Evolutionary conservation across 64 coral and sea anemone genomes (phyloP), one percentile per base, ranked within the genome.

Genomic region (Dendrophyllia cribrosa): DNA sequence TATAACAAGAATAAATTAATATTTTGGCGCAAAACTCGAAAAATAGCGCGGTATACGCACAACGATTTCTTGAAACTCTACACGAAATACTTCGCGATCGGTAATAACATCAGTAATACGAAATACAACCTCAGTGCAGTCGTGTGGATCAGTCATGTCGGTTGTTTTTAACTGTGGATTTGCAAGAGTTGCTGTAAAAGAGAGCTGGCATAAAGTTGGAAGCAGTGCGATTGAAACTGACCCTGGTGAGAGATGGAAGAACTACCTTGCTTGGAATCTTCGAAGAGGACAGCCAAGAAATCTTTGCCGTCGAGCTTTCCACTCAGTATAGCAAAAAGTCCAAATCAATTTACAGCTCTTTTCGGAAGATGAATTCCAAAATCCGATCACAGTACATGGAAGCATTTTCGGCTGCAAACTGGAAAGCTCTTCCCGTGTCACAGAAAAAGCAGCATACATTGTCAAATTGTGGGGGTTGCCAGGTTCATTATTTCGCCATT

Each of bases 311-410:
- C 11, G 25, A 70, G 22, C n/a, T n/a, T 6, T 19, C 63, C 15
- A 66, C 63, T 66, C n/a, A n/a, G n/a, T 66, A 16, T 19, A 19
- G 15, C 1, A 66, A 66, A 19, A 66, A 66, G 16, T 66, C 13
- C 20, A 43, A 26, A 70, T 21, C 20, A 70, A 22, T 4, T 70
- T 70, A 70, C 20, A 70, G 67, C 67, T 70, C 67, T 70, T 70
- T 70, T 23, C 67, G 67, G 21, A 70, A 70, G 25, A 70, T 70
- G 67, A 70, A 70, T 25, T 70, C 67, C 67, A 70, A 70, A 70
- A 24, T 1, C 67, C 20, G 67, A 26, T 12, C 67, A 24, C 67
- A 70, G 67, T 70, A 70, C 67, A 22, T 24, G 8, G 22, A 70
- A 20, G 26, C 67, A 70, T 70, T 4, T 25, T 70, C 67, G 21